Conservation (phyloP, 2,888 invertebrate species). For the Tubulanus polymorphus region DNA sequence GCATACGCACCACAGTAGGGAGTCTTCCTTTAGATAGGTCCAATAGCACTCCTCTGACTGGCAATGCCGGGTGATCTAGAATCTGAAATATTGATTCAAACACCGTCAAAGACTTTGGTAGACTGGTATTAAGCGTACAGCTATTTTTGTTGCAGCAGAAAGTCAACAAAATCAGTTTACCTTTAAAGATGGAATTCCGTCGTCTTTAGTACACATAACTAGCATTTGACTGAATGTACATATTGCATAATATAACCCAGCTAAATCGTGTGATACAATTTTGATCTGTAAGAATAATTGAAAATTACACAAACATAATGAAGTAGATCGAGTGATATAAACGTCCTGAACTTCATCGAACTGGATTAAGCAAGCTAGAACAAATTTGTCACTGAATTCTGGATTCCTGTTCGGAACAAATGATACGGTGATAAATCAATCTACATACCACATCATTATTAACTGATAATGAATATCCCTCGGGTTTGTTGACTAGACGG, state of each 20-base stretch:
- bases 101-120: background rate
- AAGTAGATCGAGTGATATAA: too few species aligned
- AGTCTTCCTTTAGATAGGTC: constrained; percentile 61
- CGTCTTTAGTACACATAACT: constrained; percentile 52
- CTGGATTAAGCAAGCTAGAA: too few species aligned
- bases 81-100: constrained; percentile 51
- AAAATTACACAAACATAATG: too few species aligned
- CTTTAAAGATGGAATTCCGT: constrained; percentile 39
- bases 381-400: too few species aligned
- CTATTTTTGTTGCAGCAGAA: background rate
- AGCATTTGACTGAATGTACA: constrained; percentile 60
- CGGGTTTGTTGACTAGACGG: too few species aligned
- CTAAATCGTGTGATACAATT: constrained; percentile 57
- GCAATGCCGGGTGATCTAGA: constrained; percentile 60
- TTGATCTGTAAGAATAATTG: constrained; percentile 31
- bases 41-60: constrained; percentile 60
- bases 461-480: too few species aligned
- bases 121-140: background rate
- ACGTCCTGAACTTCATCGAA: too few species aligned
- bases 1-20: constrained; percentile 44
- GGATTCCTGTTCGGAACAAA: too few species aligned
- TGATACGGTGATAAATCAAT: too few species aligned
- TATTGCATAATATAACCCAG: constrained; percentile 61
- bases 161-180: constrained; percentile 23
- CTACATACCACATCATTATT: too few species aligned